phyloP scores from a whole-genome alignment of 1,140 invertebrate genomes.

The Trachymyrmex cornetzi region DNA sequence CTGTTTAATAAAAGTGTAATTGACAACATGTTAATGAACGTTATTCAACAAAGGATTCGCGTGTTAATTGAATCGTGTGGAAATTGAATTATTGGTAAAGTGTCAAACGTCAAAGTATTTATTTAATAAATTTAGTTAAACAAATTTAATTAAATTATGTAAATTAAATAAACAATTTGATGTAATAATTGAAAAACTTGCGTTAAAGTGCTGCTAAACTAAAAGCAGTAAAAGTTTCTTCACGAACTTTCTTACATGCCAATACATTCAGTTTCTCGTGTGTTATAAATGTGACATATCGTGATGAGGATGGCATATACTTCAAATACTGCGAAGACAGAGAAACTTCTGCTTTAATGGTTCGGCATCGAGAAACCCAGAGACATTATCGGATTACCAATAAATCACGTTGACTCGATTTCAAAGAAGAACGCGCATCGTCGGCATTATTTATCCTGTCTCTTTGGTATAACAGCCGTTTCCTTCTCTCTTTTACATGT shows the following conservation, averaged over 20 bases:
- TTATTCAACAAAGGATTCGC: background rate
- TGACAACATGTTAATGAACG: background rate
- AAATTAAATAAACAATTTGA: background rate
- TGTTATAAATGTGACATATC: background rate
- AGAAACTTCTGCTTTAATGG: constrained; percentile 45
- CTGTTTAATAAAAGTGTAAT: constrained; percentile 7
- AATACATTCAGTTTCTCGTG: background rate
- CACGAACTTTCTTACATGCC: background rate
- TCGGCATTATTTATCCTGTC: constrained; percentile 55
- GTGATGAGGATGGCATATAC: too few species aligned
- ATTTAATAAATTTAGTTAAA: background rate
- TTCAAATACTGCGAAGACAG: constrained; percentile 11
- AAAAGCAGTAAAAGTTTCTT: background rate
- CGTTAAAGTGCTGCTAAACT: background rate
- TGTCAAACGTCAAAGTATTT: background rate
- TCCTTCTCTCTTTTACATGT: constrained; percentile 58
- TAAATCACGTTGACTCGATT: constrained; percentile 59
- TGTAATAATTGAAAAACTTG: background rate
- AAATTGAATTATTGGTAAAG: background rate
- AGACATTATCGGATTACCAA: constrained; percentile 62
- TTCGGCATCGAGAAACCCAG: background rate
- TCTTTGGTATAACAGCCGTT: constrained; percentile 33
- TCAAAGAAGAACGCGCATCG: constrained; percentile 46
- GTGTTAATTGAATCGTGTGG: background rate
- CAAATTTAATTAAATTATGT: background rate